Conservation (phyloP, 1,140 invertebrate genomes). For the Zophobas atratus region DNA sequence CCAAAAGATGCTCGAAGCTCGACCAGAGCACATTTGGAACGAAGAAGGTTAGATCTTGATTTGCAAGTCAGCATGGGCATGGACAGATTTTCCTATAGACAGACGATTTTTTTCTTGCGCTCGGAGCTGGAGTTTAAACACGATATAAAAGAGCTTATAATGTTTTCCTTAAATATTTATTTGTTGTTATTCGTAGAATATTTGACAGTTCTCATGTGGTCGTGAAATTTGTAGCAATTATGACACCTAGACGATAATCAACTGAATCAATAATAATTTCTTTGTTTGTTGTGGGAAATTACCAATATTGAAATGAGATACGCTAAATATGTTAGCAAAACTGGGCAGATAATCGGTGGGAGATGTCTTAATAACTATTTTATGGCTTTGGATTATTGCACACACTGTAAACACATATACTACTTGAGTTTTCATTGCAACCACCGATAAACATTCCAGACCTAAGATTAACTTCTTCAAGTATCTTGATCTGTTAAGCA, state of each 20-base stretch:
- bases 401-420: background rate
- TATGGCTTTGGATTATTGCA: background rate
- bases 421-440: too few relatives aligned
- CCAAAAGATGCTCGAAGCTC: constrained; percentile 1
- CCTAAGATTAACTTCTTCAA: too few relatives aligned
- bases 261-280: constrained; percentile 47
- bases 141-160: constrained; percentile 40
- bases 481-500: background rate
- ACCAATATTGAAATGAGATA: constrained; percentile 46
- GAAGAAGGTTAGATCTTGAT: constrained; percentile 12
- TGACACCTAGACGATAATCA: constrained; percentile 50
- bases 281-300: constrained; percentile 47
- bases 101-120: constrained; percentile 1
- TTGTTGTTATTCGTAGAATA: constrained; percentile 51
- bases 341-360: constrained; percentile 5
- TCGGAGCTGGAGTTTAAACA: constrained; percentile 4
- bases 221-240: constrained; percentile 52
- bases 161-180: constrained; percentile 40
- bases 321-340: constrained; percentile 44
- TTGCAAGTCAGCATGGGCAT: constrained; percentile 10
- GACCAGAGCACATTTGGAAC: background rate
- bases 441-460: too few relatives aligned
- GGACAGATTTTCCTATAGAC: background rate
- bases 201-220: constrained; percentile 51
- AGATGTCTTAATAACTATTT: constrained; percentile 12